Base-by-base conservation (phyloP, 2,113 vertebrate genomes). In the Deroptyus accipitrinus region DNA sequence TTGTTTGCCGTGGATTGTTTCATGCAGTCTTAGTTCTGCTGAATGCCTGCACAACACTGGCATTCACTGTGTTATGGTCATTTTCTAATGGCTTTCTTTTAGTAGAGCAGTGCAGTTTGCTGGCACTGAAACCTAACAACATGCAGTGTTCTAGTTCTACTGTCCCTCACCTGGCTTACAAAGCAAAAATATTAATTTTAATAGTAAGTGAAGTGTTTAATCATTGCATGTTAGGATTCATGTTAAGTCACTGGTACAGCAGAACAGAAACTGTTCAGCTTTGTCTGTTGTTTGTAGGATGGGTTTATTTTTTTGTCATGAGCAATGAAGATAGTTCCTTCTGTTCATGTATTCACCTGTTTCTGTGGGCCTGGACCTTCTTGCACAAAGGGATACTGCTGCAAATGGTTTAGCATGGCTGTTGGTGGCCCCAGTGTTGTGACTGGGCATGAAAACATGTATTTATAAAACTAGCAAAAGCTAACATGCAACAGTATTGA, bases 121-220 rank as follows among this genome's bases (percentile, higher is more conserved):
- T 86, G 72, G 67, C 20, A n/a, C 35, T 28, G 30, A 64, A 82
- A 46, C 25, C 33, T 13, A 16, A n/a, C 0, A 1, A 7, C 0
- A 2, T 2, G 9, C n/a, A 68, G 18, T 6, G 2, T 72, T 68
- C 51, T 80, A 31, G 15, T 91, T 90, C 63, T 37, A 4, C 12
- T 74, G 41, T 70, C 54, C 46, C 42, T 80, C 37, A 54, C 31
- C 51, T 67, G 33, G 16, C 55, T 94, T 83, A 35, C 25, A 69
- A 74, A 66, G 18, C 30, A 82, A 37, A 55, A 31, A 25, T 73
- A 13, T 6, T n/a, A 39, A 46, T 73, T 82, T 44, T 46, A 63
- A 16, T 57, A 17, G 23, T 23, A 33, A 66, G 28, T 33, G 22
- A 44, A 23, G 6, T 39, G 23, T 59, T 88, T 64, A 74, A 48